A percentile compares a stretch with the other conserved stretches of the same genome.
Evolutionary conservation across 2,797 vertebrate species (phyloP).

Genomic region (Malurus splendens): DNA sequence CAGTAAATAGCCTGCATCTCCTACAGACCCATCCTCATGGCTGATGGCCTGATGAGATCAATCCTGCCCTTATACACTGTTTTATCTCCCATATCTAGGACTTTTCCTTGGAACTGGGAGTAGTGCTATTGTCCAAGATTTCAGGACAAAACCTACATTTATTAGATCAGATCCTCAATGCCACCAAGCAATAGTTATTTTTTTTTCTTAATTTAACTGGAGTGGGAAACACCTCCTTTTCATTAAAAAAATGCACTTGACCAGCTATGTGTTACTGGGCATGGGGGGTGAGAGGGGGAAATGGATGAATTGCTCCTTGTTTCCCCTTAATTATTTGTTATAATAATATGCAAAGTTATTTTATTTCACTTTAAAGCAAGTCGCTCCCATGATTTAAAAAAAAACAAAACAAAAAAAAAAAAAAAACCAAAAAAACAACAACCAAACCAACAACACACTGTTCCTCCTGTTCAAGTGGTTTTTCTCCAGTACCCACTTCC

Average conservation of each 20-base stretch:
- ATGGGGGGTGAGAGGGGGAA: accelerated
- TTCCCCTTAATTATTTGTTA: background rate
- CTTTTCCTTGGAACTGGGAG: background rate
- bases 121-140: background rate
- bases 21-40: background rate
- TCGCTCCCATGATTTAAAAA: background rate
- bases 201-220: background rate
- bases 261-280: background rate
- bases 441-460: accelerated
- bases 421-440: background rate
- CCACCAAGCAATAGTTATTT: background rate
- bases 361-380: background rate
- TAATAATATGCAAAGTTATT: background rate
- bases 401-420: background rate
- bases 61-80: background rate
- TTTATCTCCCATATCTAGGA: background rate
- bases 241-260: background rate
- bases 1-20: background rate
- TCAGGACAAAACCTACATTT: background rate
- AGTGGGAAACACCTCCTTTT: background rate
- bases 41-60: background rate
- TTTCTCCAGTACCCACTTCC: background rate
- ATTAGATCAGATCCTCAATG: background rate
- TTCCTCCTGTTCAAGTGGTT: background rate
- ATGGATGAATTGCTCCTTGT: background rate